Evolutionary conservation across 2,113 vertebrate genomes (phyloP), one percentile per base, ranked within the genome.

Genomic region (Equus quagga): DNA sequence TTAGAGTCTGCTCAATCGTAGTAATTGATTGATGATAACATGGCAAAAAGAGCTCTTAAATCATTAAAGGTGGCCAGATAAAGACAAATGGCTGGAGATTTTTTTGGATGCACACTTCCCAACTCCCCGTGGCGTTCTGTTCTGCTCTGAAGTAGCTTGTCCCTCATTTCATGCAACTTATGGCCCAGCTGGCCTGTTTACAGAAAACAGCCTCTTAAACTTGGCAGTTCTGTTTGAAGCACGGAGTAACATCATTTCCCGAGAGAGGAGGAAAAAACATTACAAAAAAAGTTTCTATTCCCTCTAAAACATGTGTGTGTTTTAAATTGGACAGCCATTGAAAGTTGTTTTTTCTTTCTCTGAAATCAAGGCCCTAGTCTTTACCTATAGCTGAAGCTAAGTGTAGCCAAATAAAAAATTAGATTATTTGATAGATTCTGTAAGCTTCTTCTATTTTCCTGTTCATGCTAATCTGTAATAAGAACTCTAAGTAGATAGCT

Each of bases 11-110:
- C 97, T 98, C 97, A 94, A 26, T 98, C 96, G 96, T 96, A 64
- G 60, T 98, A 98, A 98, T 98, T 98, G 98, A 99, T 99, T 98
- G 98, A 99, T 98, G 97, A 97, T 97, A 97, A 96, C 92, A 65
- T n/a, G 0, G 96, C 97, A 81, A 81, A 73, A 95, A 94, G 97
- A 97, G 89, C 96, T 91, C 91, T 89, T 99, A 98, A 98, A 98
- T 99, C 98, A 97, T 98, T 36, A 9, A 97, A 98, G 94, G 98
- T 98, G 98, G 96, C 98, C 98, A 89, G 96, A 98, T 98, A 98
- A 97, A 98, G 98, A 98, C 96, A 98, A 62, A 97, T 94, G 97
- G 94, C 98, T 96, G 89, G 97, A 14, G 69, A 75, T 97, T 97
- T 97, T 97, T 86, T 98, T 96, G 92, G 92, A 97, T 86, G 92